Conservation (phyloP, 2,888 invertebrate genomes). For the Drosophila niveifrons region DNA sequence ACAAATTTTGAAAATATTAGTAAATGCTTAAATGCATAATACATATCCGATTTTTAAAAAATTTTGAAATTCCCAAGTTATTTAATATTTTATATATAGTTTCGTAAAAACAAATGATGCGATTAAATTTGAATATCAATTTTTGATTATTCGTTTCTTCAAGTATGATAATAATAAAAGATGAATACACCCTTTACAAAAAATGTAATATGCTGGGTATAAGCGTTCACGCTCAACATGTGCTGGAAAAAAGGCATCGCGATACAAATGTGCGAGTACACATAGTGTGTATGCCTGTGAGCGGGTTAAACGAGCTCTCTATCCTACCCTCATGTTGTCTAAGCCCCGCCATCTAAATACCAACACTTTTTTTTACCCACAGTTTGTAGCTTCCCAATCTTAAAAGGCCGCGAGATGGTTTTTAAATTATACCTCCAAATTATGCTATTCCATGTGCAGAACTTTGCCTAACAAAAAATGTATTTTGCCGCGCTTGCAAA, state of each 20-base stretch:
- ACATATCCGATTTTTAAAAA: too few relatives aligned
- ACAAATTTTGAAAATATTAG: too few relatives aligned
- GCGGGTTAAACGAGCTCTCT: constrained; percentile 46
- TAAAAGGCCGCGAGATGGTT: constrained; percentile 52
- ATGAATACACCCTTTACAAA: background rate
- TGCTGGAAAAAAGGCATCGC: constrained; percentile 44
- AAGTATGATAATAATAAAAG: background rate
- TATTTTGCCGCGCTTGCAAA: constrained; percentile 61
- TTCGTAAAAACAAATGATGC: too few relatives aligned
- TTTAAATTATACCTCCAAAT: constrained; percentile 73
- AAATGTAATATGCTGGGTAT: background rate
- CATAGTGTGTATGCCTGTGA: constrained; percentile 7
- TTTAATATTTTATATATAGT: too few relatives aligned
- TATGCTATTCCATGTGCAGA: constrained; percentile 72
- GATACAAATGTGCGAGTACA: constrained; percentile 21
- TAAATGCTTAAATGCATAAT: too few relatives aligned
- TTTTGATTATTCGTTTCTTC: too few relatives aligned
- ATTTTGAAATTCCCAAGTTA: too few relatives aligned
- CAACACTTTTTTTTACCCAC: background rate
- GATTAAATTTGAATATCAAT: too few relatives aligned
- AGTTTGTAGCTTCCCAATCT: background rate
- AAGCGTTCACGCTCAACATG: constrained; percentile 48
- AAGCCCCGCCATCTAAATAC: constrained; percentile 22
- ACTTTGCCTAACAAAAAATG: constrained; percentile 36
- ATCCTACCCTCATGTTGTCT: background rate